A percentile compares a stretch with the other conserved stretches of the same genome.
Evolutionary conservation across 1,140 invertebrate genomes (phyloP).

Genomic region (Apolygus lucorum): DNA sequence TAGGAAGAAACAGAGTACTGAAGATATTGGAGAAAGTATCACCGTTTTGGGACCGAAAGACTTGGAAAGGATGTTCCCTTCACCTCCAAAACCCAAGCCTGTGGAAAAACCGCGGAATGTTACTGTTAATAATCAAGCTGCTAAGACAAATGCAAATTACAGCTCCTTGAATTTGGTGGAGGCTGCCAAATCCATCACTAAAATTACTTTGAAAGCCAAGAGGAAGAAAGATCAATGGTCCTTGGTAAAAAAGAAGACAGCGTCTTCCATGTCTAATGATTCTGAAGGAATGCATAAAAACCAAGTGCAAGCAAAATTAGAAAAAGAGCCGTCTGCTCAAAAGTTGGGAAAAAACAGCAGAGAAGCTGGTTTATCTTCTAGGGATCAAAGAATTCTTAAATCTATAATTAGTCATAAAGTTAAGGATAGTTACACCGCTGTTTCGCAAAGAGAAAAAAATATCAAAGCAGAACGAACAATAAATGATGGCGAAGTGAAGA

Average conservation of each 20-base stretch:
- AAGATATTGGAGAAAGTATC: neutral
- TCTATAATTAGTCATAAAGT: neutral
- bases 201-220: neutral
- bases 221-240: neutral
- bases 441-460: neutral
- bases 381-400: neutral
- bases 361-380: neutral
- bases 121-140: neutral
- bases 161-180: too few species aligned
- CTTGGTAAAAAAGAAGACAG: too few species aligned
- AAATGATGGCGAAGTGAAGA: neutral
- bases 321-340: too few species aligned
- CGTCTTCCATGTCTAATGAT: too few species aligned
- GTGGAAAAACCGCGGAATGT: neutral
- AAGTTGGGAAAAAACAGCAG: too few species aligned
- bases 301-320: too few species aligned
- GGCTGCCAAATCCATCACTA: too few species aligned
- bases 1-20: too few species aligned
- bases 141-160: conserved; percentile 1
- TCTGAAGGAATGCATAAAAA: too few species aligned
- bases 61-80: neutral
- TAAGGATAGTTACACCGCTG: neutral
- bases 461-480: neutral
- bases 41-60: neutral
- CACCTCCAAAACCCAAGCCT: neutral